Evolutionary conservation across 2,888 invertebrate genomes (phyloP).

Genomic region (Syrista parreyssii): DNA sequence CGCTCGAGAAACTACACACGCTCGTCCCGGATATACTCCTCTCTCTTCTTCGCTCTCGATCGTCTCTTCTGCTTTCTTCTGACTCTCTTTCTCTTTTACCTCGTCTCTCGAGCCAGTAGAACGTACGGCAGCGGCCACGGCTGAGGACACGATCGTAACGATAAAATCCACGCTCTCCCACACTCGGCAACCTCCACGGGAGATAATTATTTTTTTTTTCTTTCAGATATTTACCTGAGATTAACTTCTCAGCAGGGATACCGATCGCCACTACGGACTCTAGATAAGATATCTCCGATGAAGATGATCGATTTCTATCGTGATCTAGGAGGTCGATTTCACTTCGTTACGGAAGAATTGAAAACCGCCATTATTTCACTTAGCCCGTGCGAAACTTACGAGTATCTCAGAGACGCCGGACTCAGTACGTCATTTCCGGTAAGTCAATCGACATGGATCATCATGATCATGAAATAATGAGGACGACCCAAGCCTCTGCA

Average conservation of each 20-base stretch:
- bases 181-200: neutral
- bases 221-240: neutral
- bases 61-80: neutral
- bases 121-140: conserved; percentile 12
- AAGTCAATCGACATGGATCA: neutral
- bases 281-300: neutral
- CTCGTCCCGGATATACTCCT: neutral
- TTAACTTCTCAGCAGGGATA: neutral
- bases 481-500: neutral
- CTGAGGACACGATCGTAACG: conserved; percentile 5
- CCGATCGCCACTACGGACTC: neutral
- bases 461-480: neutral
- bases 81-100: conserved; percentile 15
- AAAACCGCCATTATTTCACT: neutral
- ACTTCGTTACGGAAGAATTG: neutral
- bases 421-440: neutral
- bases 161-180: conserved; percentile 5
- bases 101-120: conserved; percentile 18
- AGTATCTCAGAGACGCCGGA: neutral
- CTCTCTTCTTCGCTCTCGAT: neutral
- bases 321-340: neutral
- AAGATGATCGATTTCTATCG: neutral
- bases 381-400: neutral
- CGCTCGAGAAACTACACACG: neutral
- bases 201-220: neutral